A percentile compares a stretch with the other conserved stretches of the same genome.
Conservation (phyloP, 2,113 vertebrate species). For the Phalacrocorax aristotelis region DNA sequence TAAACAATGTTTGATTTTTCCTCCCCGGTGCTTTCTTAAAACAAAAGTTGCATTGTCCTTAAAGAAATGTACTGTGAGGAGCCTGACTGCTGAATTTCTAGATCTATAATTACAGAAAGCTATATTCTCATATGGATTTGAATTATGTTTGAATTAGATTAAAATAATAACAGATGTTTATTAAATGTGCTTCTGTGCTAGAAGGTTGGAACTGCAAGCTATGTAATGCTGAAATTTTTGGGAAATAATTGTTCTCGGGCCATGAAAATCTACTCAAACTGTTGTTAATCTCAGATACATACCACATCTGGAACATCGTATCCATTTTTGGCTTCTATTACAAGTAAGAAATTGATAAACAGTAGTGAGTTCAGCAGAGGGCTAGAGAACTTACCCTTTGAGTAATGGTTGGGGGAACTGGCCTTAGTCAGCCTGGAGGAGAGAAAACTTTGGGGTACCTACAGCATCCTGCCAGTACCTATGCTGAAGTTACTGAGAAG, state of each 20-base stretch:
- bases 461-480: background rate
- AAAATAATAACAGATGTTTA: background rate
- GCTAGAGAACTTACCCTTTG: background rate
- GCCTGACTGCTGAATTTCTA: background rate
- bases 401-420: background rate
- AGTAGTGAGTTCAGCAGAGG: background rate
- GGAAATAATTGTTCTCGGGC: background rate
- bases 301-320: background rate
- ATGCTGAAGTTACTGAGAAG: background rate
- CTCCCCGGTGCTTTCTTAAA: background rate
- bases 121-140: background rate
- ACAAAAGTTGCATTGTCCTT: background rate
- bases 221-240: background rate
- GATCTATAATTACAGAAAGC: background rate
- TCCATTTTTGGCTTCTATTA: background rate
- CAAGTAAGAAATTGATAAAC: background rate
- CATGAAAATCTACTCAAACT: background rate
- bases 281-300: background rate
- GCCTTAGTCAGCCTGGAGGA: background rate
- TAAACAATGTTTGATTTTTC: accelerated
- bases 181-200: background rate
- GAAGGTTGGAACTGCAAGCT: background rate
- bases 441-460: background rate
- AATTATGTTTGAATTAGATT: background rate
- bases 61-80: background rate